Base-by-base conservation (phyloP, 2,113 vertebrate species). In the Saimiri boliviensis region DNA sequence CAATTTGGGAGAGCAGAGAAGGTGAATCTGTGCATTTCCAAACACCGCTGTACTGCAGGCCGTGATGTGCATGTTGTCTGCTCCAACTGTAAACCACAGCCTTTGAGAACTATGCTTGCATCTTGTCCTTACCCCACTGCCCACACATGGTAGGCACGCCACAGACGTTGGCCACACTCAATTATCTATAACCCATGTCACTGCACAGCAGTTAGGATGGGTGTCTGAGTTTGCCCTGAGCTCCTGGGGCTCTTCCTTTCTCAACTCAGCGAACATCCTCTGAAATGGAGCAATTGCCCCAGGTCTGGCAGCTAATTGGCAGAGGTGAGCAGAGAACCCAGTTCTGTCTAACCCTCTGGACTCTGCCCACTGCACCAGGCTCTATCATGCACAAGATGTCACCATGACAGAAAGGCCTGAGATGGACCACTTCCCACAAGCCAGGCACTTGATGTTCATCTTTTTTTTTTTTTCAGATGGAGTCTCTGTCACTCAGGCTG, bases 61-160 rank as follows among this genome's bases (percentile, higher is more conserved):
- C 37, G 7, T 35, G 9, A 13, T 1, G 3, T 5, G 16, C 16
- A 1, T 2, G 0, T 9, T 32, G 3, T 17, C 92, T 37, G 27
- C 58, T 11, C n/a, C 0, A 0, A 7, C 40, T 0, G 9, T 21
- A 47, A 37, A 13, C 74, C 16, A 1, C 6, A 3, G 27, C 42
- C 30, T 27, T 32, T 2, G 47, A n/a, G 82, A 82, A 12, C 45
- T 16, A 40, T 10, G 14, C 21, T 37, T 30, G 68, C 40, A 4
- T 14, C 66, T n/a, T 4, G 27, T 14, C 63, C 30, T 2, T 6
- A 42, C 71, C 77, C 45, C 54, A 2, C 8, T 2, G 0, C 40
- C 91, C 2, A 2, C 80, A 23, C 27, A 16, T 35, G 83, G 56
- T 3, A 20, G 6, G 47, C 4, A 6, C 14, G n/a, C 10, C 1